Conservation (phyloP, 2,888 invertebrate species). For the Hirtodrosophila confusa region DNA sequence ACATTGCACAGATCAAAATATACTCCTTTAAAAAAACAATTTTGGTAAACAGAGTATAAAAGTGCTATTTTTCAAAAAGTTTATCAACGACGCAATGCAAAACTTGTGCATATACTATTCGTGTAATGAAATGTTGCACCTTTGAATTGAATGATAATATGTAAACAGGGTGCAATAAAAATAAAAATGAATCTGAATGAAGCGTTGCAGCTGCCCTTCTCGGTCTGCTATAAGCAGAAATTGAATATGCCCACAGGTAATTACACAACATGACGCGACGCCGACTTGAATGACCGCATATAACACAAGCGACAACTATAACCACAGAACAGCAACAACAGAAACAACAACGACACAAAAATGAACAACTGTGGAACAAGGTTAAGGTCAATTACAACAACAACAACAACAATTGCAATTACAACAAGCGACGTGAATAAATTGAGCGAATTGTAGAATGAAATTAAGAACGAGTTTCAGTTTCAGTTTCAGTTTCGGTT, state of each 20-base stretch:
- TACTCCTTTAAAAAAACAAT: no score
- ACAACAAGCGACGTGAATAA: slow-evolving; percentile 54
- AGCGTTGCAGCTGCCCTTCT: slow-evolving; percentile 13
- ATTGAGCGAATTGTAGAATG: slow-evolving; percentile 64
- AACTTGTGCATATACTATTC: no score
- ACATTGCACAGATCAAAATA: no score
- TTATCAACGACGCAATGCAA: no score
- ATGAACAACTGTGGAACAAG: slow-evolving; percentile 57
- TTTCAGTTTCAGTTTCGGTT: slow-evolving; percentile 29
- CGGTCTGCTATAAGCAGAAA: slow-evolving; percentile 4
- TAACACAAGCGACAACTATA: slow-evolving; percentile 11
- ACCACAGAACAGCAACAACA: slow-evolving; percentile 11
- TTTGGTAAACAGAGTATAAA: no score
- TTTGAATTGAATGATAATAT: no score
- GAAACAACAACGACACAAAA: slow-evolving; percentile 23
- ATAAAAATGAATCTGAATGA: no score
- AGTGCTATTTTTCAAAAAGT: no score
- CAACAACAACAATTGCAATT: slow-evolving; percentile 58
- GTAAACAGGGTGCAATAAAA: no score
- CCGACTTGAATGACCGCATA: slow-evolving; percentile 26
- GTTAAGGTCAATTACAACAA: slow-evolving; percentile 74
- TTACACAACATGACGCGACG: slow-evolving; percentile 12
- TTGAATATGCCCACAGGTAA: slow-evolving; percentile 9
- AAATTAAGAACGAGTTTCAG: slow-evolving; percentile 69
- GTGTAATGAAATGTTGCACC: no score